A percentile compares a stretch with the other conserved stretches of the same genome.
These are phyloP conservation scores for Crepidodera aurea DNA, from an alignment of 2,888 invertebrate species.

Conservation along the genomic window DNA sequence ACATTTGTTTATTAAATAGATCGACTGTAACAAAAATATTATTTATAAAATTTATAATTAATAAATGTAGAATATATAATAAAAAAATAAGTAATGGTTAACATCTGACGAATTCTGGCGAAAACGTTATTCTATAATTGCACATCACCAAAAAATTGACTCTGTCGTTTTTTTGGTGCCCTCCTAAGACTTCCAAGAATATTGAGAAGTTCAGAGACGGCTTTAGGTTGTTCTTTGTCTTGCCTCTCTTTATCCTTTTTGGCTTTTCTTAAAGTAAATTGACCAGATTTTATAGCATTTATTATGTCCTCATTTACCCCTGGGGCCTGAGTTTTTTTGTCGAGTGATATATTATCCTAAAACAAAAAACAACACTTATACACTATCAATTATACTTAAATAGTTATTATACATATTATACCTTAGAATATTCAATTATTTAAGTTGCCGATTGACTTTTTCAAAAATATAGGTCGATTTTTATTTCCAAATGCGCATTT, in stretches of 20 bases:
- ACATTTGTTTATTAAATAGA: not conserved
- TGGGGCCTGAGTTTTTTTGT: conserved; percentile 55
- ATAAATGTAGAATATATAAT: conserved; percentile 31
- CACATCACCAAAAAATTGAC: conserved; percentile 44
- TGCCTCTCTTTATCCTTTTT: conserved; percentile 66
- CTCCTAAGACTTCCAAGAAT: conserved; percentile 71
- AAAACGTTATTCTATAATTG: conserved; percentile 31
- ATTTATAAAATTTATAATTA: conserved; percentile 35
- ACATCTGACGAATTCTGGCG: conserved; percentile 19
- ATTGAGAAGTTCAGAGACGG: conserved; percentile 73
- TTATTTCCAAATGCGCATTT: no score
- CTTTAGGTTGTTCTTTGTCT: conserved; percentile 69
- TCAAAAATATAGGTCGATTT: no score
- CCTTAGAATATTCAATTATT: no score
- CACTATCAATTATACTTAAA: no score
- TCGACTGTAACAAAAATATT: conserved; percentile 34
- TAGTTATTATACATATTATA: no score
- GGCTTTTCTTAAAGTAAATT: conserved; percentile 73
- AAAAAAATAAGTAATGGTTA: conserved; percentile 26
- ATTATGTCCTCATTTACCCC: conserved; percentile 77
- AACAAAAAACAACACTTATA: conserved; percentile 1
- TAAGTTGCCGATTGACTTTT: no score
- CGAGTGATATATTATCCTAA: conserved; percentile 32
- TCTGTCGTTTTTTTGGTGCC: conserved; percentile 62
- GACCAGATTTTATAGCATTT: conserved; percentile 78